Base-by-base conservation (phyloP, 2,113 vertebrate genomes). In the Atractosteus spatula region DNA sequence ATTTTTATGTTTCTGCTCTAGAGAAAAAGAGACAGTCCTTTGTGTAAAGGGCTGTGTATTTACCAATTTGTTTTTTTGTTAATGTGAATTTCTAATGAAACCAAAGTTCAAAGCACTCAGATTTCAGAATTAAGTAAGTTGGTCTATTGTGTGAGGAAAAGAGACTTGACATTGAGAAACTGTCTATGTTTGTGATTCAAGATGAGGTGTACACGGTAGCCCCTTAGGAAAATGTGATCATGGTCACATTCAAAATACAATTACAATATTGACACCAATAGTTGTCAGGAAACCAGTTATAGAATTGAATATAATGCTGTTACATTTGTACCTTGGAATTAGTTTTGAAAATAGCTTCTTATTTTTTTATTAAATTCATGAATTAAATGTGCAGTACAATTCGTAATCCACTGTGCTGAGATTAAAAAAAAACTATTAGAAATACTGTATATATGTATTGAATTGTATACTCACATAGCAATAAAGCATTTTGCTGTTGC, bases 361-460 rank as follows among this genome's bases (percentile, higher is more conserved):
- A 66, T 61, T 72, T 29, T 29, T 78, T 82, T 83, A 89, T 90
- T 89, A 84, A 86, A 88, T 79, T 82, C 82, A 86, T 88, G 84
- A 83, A 86, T 89, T 83, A 86, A 71, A 68, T 68, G 41, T 14
- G 41, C 55, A 74, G 56, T 61, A 75, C 65, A 55, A 43, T 71
- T 70, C 62, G 61, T 65, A 77, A 80, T 51, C 43, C 68, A 29
- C 62, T 29, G 62, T 29, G 7, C 17, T 6, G 62, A 45, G 7
- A 43, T 51, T 51, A 8, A 3, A 51, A 11, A 29, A 29, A 55
- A 4, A 41, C 65, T 54, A 7, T 12, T 29, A 69, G 67, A 72
- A n/a, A 44, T 56, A 41, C 12, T 12, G 29, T 29, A 51, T 51
- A 51, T 51, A 10, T 12, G 47, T 68, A 43, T 77, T 41, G 56